These are phyloP conservation scores for Ochropleura plecta DNA, from an alignment of 2,888 invertebrate species.

Conservation along the genomic window DNA sequence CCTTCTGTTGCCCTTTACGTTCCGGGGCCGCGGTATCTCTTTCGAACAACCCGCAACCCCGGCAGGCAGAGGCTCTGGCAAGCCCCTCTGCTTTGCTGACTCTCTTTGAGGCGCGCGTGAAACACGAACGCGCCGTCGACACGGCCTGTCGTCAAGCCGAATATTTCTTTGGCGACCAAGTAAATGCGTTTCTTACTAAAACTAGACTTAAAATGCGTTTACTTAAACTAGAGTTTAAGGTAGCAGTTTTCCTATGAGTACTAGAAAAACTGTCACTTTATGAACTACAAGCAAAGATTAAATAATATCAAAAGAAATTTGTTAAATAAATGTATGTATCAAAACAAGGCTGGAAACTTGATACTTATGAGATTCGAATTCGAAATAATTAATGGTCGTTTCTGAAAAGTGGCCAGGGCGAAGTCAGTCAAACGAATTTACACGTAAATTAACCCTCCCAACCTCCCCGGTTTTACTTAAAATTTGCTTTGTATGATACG, in stretches of 20 bases:
- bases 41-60: too few relatives aligned
- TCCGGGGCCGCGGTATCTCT: too few relatives aligned
- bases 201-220: background rate
- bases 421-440: slow-evolving; percentile 22
- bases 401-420: slow-evolving; percentile 1
- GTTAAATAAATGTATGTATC: background rate
- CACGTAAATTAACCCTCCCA: slow-evolving; percentile 15
- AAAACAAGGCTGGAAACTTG: background rate
- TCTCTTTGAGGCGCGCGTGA: too few relatives aligned
- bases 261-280: background rate
- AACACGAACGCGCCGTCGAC: too few relatives aligned
- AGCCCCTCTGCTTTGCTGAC: too few relatives aligned
- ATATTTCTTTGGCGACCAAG: background rate
- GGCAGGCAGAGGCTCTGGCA: too few relatives aligned
- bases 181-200: background rate
- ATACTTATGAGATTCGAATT: background rate
- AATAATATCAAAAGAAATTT: background rate
- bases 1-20: too few relatives aligned
- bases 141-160: too few relatives aligned
- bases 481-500: slow-evolving; percentile 43
- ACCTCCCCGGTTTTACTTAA: slow-evolving; percentile 13
- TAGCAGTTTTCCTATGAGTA: background rate
- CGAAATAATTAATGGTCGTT: background rate
- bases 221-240: background rate
- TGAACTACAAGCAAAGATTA: background rate